A percentile compares a stretch with the other conserved stretches of the same genome.
These are phyloP conservation scores for Ariopsis seemanni DNA, from an alignment of 2,113 vertebrate species.

Conservation along the genomic window DNA sequence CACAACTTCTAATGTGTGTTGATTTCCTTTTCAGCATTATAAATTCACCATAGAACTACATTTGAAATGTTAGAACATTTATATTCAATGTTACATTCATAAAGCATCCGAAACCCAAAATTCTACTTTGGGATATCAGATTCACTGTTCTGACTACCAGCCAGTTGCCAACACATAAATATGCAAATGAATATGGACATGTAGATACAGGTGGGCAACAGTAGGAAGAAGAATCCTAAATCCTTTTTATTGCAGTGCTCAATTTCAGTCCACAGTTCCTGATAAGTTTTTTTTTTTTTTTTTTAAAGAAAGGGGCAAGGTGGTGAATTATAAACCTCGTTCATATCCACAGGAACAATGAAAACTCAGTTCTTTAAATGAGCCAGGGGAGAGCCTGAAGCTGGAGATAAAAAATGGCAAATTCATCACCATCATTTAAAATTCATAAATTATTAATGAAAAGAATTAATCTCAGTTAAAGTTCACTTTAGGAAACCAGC, in stretches of 20 bases:
- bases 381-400: constrained; percentile 7
- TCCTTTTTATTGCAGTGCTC: background rate
- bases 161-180: background rate
- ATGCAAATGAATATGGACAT: background rate
- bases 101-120: background rate
- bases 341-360: constrained; percentile 40
- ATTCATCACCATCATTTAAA: constrained; percentile 36
- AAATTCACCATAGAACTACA: background rate
- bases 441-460: constrained; percentile 37
- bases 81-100: background rate
- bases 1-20: background rate
- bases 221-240: background rate
- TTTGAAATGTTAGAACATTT: background rate
- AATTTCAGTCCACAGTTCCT: background rate
- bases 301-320: background rate
- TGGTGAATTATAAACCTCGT: constrained; percentile 1
- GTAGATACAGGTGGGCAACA: background rate
- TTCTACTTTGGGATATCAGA: background rate
- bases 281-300: constrained; percentile 16
- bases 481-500: constrained; percentile 27
- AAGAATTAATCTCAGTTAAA: constrained; percentile 38
- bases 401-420: constrained; percentile 26
- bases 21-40: background rate
- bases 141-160: background rate
- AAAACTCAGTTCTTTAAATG: constrained; percentile 35